A percentile compares a stretch with the other conserved stretches of the same genome.
Evolutionary conservation across 2,113 vertebrate species (phyloP).

Genomic region (Suncus etruscus): DNA sequence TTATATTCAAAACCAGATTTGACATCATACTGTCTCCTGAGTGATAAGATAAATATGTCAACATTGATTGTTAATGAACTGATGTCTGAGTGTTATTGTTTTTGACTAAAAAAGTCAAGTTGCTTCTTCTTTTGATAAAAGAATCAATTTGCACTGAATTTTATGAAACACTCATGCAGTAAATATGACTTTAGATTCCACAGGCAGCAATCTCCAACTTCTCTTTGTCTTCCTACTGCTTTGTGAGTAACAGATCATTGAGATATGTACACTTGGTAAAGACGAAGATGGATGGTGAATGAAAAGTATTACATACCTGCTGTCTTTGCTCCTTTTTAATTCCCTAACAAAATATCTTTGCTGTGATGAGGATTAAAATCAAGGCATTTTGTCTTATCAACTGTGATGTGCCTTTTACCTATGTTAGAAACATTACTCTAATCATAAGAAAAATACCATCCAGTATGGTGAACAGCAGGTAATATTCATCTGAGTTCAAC

Average conservation of each 20-base stretch:
- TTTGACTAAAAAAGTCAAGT: neutral
- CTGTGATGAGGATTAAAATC: neutral
- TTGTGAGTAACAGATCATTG: neutral
- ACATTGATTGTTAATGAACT: neutral
- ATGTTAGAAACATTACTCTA: neutral
- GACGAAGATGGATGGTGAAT: neutral
- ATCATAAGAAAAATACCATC: neutral
- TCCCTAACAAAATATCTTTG: neutral
- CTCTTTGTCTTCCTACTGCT: neutral
- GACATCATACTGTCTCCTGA: neutral
- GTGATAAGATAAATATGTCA: neutral
- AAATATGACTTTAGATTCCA: neutral
- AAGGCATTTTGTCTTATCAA: neutral
- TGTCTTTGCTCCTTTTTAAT: neutral
- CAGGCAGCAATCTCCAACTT: neutral
- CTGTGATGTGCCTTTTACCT: neutral
- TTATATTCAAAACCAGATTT: neutral
- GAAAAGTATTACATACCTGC: neutral
- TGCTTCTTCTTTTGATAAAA: constrained; percentile 2
- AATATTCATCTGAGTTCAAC: constrained; percentile 23
- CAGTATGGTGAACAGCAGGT: neutral
- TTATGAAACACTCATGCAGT: neutral
- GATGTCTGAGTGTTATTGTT: neutral
- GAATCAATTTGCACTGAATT: neutral
- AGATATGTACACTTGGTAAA: neutral